Evolutionary conservation across 2,113 vertebrate species (phyloP).

Genomic region (Galbula dea): DNA sequence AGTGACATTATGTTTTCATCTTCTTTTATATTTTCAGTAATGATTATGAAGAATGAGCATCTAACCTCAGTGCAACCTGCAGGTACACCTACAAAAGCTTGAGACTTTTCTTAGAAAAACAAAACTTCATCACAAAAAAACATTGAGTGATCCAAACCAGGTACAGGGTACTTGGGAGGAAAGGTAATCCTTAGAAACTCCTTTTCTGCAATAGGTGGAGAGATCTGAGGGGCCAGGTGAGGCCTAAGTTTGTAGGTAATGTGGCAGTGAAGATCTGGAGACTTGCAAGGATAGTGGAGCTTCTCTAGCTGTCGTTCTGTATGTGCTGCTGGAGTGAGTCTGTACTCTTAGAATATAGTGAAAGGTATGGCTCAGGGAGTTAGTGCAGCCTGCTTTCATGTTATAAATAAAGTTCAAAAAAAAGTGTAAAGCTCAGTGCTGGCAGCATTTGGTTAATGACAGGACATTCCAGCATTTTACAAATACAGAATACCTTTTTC

Average conservation of each 20-base stretch:
- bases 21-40: background rate
- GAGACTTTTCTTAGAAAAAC: background rate
- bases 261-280: background rate
- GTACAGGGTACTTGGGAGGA: accelerated
- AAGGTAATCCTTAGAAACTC: background rate
- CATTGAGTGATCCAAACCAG: background rate
- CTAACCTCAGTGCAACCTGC: background rate
- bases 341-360: background rate
- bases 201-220: background rate
- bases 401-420: background rate
- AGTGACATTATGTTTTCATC: background rate
- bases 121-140: background rate
- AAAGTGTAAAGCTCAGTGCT: background rate
- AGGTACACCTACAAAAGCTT: background rate
- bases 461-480: background rate
- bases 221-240: accelerated
- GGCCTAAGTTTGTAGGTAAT: background rate
- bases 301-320: background rate
- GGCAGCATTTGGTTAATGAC: background rate
- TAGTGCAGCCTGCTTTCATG: background rate
- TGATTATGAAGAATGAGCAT: background rate
- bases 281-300: accelerated
- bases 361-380: background rate
- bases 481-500: slow-evolving; percentile 34
- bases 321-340: background rate